These are phyloP conservation scores for Microcebus tavaratra DNA, from an alignment of 2,113 vertebrate species.

Conservation along the genomic window DNA sequence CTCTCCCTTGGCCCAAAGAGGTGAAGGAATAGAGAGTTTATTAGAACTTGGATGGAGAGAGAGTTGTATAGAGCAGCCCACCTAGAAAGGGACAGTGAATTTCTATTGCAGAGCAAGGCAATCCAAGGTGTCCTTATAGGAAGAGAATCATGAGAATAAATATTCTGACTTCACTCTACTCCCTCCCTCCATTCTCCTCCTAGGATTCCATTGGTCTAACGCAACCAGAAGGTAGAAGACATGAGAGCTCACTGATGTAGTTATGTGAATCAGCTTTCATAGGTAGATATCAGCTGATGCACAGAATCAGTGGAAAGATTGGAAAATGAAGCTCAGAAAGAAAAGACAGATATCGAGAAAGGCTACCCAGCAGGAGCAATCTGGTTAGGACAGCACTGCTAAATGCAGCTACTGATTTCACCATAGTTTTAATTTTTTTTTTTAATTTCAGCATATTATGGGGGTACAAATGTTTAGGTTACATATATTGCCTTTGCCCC, in stretches of 20 bases:
- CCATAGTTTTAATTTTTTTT: no score
- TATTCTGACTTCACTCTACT: background rate
- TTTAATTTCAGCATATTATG: no score
- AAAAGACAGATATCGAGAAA: background rate
- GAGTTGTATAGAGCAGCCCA: background rate
- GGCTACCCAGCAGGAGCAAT: background rate
- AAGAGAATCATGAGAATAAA: background rate
- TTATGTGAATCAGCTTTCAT: background rate
- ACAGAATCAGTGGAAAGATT: background rate
- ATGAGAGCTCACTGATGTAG: background rate
- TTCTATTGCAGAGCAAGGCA: background rate
- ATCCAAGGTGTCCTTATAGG: background rate
- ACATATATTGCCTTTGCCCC: no score
- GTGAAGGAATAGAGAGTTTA: background rate
- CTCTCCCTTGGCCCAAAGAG: background rate
- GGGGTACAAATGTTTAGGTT: no score
- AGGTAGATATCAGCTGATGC: background rate
- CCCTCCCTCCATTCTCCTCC: background rate
- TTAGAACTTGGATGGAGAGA: background rate
- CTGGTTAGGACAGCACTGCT: background rate
- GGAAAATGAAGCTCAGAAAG: background rate
- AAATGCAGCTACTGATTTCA: background rate
- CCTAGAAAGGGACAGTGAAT: conserved; percentile 12
- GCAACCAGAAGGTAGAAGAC: background rate
- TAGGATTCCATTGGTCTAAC: conserved; percentile 10